A percentile compares a stretch with the other conserved stretches of the same genome.
phyloP scores from a whole-genome alignment of 92 coral and sea anemone species.

The Palythoa heliodiscus region DNA sequence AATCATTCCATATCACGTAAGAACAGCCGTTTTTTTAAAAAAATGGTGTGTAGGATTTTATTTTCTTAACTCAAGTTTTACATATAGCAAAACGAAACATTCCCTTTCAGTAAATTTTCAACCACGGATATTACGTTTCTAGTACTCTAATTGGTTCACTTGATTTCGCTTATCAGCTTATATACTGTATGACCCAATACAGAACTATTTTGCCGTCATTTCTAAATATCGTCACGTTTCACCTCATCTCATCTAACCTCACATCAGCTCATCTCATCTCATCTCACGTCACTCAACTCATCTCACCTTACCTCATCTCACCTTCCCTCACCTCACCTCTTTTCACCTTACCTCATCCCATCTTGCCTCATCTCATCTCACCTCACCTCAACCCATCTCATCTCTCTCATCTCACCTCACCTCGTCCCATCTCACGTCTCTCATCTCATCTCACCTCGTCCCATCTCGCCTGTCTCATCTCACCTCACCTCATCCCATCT shows the following conservation, averaged over 20 bases:
- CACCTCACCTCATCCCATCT: background rate
- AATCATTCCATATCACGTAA: slow-evolving; percentile 91
- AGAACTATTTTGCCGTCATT: too few species aligned
- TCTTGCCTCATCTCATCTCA: background rate
- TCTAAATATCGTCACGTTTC: too few species aligned
- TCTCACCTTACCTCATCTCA: background rate
- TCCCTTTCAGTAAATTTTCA: too few species aligned
- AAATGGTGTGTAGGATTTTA: too few species aligned
- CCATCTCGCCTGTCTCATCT: background rate
- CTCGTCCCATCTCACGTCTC: background rate
- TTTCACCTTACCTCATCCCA: background rate
- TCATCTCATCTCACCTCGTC: background rate
- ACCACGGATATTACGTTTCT: too few species aligned
- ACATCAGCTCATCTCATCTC: background rate
- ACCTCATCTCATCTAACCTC: too few species aligned
- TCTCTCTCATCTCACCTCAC: background rate
- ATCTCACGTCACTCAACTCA: background rate
- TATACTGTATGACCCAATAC: too few species aligned
- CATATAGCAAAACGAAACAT: too few species aligned
- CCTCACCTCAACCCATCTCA: background rate
- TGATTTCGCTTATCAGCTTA: too few species aligned
- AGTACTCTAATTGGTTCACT: too few species aligned
- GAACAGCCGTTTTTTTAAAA: slow-evolving; percentile 16
- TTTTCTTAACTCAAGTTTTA: too few species aligned
- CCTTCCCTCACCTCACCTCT: background rate